Percentiles rank a stretch among this genome's conserved stretches.
phyloP scores from a whole-genome alignment of 2,113 vertebrate species.

The Phylloscopus trochiloides region DNA sequence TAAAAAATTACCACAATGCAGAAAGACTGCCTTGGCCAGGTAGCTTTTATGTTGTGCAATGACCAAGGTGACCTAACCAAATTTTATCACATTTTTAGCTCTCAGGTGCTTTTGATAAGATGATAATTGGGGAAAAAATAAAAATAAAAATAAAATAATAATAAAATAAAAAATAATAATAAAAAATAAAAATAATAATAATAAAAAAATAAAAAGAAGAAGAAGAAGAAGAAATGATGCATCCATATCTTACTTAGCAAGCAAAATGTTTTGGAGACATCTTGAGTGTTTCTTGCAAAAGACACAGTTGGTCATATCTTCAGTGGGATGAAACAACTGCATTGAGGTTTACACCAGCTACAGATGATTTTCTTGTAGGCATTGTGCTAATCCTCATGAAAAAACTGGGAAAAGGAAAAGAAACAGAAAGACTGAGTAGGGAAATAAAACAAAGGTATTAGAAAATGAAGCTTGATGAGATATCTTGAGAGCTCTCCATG shows the following conservation, averaged over 20 bases:
- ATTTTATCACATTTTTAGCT: background rate
- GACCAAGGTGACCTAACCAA: background rate
- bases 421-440: background rate
- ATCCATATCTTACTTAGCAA: background rate
- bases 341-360: background rate
- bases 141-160: too few relatives aligned
- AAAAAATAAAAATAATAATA: too few relatives aligned
- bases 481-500: background rate
- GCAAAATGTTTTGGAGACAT: background rate
- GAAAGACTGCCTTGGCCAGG: background rate
- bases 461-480: background rate
- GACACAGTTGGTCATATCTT: background rate
- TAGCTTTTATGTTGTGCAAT: background rate
- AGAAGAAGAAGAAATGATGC: too few relatives aligned
- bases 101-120: background rate
- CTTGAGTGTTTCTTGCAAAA: background rate
- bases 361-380: background rate
- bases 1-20: background rate
- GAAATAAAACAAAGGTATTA: slow-evolving; percentile 18
- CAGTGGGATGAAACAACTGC: background rate
- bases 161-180: fast-evolving
- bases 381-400: background rate
- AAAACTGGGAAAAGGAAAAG: background rate
- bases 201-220: too few relatives aligned
- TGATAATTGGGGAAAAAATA: fast-evolving